These are phyloP conservation scores for Coranthus polyacanthus DNA, from an alignment of 2,797 vertebrate species.

Conservation along the genomic window DNA sequence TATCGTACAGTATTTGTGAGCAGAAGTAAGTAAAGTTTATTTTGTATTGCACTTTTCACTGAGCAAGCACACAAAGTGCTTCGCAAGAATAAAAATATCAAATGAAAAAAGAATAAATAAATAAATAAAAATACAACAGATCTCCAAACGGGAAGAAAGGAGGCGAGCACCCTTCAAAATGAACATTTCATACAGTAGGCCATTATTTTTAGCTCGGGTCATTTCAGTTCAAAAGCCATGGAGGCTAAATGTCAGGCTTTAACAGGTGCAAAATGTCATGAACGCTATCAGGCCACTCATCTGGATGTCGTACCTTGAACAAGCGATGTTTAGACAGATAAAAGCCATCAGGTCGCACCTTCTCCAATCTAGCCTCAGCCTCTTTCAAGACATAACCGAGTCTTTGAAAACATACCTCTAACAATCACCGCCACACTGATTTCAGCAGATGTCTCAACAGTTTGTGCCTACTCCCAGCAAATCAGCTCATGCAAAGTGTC, in stretches of 20 bases:
- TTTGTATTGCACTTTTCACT: too few relatives aligned
- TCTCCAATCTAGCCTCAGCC: conserved; percentile 2
- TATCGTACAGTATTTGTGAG: not conserved
- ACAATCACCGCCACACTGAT: conserved; percentile 67
- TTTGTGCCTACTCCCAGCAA: conserved; percentile 41
- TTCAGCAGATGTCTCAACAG: conserved; percentile 52
- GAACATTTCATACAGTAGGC: not conserved
- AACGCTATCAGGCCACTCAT: conserved; percentile 40
- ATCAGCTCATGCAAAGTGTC: conserved; percentile 50
- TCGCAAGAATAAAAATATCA: too few relatives aligned
- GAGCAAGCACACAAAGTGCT: too few relatives aligned
- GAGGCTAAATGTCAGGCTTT: conserved; percentile 57
- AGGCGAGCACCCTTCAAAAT: not conserved
- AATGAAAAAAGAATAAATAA: too few relatives aligned
- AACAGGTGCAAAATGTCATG: conserved; percentile 55
- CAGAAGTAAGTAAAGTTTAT: not conserved
- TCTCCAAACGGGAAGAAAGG: not conserved
- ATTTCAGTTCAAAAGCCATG: conserved; percentile 22
- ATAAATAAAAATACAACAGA: too few relatives aligned
- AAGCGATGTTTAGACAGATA: conserved; percentile 32
- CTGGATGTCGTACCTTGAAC: conserved; percentile 43
- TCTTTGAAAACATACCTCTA: conserved; percentile 63
- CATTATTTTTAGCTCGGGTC: conserved; percentile 22
- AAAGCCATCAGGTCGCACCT: conserved; percentile 24
- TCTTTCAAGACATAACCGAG: conserved; percentile 39